These are phyloP conservation scores for Trichacis sp. DNA, from an alignment of 2,888 invertebrate genomes.

Conservation along the genomic window DNA sequence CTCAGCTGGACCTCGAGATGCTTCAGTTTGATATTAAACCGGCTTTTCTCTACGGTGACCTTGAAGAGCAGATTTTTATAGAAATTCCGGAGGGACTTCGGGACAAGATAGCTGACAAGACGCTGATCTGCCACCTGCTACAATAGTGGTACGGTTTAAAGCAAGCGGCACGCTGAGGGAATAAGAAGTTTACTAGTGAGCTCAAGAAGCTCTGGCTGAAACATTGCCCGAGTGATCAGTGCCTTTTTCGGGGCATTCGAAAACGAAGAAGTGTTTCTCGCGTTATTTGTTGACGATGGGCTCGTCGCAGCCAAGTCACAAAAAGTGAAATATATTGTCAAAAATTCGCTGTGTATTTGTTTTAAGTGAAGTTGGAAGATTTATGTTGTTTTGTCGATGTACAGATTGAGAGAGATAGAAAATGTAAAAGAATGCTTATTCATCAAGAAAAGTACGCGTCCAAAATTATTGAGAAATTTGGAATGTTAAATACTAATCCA, in stretches of 20 bases:
- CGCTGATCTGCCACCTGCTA: constrained; percentile 9
- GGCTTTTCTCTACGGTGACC: constrained; percentile 37
- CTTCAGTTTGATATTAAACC: constrained; percentile 38
- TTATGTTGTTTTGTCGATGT: neutral
- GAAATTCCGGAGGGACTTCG: constrained; percentile 19
- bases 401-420: neutral
- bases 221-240: constrained; percentile 19
- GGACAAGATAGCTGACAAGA: neutral
- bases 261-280: constrained; percentile 17
- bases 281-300: constrained; percentile 22
- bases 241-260: constrained; percentile 18
- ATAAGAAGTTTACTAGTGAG: constrained; percentile 13
- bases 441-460: neutral
- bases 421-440: neutral
- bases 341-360: neutral
- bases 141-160: constrained; percentile 24
- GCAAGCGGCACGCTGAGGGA: constrained; percentile 26
- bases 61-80: constrained; percentile 37
- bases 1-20: constrained; percentile 30
- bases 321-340: neutral
- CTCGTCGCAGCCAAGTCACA: constrained; percentile 11
- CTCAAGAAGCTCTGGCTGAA: constrained; percentile 14
- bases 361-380: neutral
- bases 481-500: neutral
- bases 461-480: neutral